phyloP scores from a whole-genome alignment of 2,888 invertebrate species.

The Trissolcus brochymenae region DNA sequence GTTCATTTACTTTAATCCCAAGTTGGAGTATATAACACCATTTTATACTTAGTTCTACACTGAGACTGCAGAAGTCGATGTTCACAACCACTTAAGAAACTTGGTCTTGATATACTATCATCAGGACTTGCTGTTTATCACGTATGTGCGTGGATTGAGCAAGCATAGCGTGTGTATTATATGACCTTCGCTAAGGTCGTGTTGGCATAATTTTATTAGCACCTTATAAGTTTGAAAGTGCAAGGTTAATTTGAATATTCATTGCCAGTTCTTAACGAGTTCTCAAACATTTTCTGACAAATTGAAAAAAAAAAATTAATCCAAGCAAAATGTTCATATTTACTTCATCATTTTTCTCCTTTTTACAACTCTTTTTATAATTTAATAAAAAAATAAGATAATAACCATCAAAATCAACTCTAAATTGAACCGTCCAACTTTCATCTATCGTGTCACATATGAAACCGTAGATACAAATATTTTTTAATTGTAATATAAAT shows the following conservation, averaged over 20 bases:
- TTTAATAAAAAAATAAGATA: too few species aligned
- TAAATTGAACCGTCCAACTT: too few species aligned
- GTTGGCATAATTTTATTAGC: conserved; percentile 28
- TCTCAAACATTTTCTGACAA: too few species aligned
- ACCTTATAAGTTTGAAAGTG: conserved; percentile 17
- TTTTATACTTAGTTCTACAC: conserved; percentile 15
- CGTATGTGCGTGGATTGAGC: conserved; percentile 28
- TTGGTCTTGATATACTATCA: conserved; percentile 10
- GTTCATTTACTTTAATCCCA: conserved; percentile 16
- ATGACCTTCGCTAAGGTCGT: conserved; percentile 20
- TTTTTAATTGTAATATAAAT: too few species aligned
- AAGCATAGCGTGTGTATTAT: conserved; percentile 16
- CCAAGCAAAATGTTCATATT: too few species aligned
- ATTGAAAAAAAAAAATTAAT: too few species aligned
- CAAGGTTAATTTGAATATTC: conserved; percentile 21
- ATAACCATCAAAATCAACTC: too few species aligned
- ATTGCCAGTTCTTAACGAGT: not conserved
- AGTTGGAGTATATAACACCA: conserved; percentile 20
- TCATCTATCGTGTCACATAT: too few species aligned
- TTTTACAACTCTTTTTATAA: too few species aligned
- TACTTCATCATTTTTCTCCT: too few species aligned
- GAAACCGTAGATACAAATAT: too few species aligned
- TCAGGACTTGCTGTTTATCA: conserved; percentile 23
- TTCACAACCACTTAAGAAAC: conserved; percentile 21
- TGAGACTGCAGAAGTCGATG: conserved; percentile 13